A percentile compares a stretch with the other conserved stretches of the same genome.
phyloP scores from a whole-genome alignment of 2,113 vertebrate genomes.

The Albula goreensis region DNA sequence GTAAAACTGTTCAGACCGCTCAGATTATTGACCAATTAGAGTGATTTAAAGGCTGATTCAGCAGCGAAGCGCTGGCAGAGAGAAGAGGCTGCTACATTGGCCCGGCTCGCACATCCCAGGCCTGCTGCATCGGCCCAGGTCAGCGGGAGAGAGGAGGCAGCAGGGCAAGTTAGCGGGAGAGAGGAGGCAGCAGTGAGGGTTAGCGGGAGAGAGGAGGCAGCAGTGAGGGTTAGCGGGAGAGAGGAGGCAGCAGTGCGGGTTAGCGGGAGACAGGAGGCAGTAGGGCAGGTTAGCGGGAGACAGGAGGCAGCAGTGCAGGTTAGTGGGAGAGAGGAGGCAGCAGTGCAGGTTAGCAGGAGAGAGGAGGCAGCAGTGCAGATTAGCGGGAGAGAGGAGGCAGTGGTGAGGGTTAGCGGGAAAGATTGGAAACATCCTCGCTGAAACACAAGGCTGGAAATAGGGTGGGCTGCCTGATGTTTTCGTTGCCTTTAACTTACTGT shows the following conservation, averaged over 20 bases:
- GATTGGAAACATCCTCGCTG: conserved; percentile 1
- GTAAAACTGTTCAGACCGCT: conserved; percentile 46
- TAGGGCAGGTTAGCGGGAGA: no score
- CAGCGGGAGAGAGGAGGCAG: background rate
- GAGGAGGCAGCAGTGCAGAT: no score
- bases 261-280: no score
- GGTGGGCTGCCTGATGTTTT: background rate
- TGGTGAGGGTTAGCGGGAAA: no score
- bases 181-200: no score
- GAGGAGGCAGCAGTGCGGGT: no score
- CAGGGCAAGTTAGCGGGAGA: background rate
- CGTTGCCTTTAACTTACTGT: background rate
- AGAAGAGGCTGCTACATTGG: conserved; percentile 8
- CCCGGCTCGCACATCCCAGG: background rate
- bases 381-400: no score
- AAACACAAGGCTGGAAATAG: background rate
- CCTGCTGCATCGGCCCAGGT: background rate
- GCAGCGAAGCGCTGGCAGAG: conserved; percentile 33
- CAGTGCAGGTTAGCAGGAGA: background rate
- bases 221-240: no score
- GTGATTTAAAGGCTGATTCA: conserved; percentile 51
- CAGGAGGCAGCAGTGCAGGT: no score
- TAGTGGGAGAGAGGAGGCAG: no score
- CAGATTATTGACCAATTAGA: conserved; percentile 48
- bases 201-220: no score